These are phyloP conservation scores for Drusus annulatus DNA, from an alignment of 1,140 invertebrate species.

Conservation along the genomic window DNA sequence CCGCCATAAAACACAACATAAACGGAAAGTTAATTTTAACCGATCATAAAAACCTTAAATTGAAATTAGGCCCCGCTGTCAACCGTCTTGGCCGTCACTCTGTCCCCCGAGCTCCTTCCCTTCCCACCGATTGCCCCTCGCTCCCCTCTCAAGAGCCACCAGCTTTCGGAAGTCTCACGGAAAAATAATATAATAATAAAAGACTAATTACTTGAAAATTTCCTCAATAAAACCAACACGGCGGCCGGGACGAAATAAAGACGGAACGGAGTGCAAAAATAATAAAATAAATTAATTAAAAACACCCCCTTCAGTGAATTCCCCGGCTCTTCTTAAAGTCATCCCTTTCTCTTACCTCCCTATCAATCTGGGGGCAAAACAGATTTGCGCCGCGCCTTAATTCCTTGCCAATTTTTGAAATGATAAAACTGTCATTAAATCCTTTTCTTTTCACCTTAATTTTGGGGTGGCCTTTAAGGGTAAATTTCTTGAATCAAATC, in stretches of 20 bases:
- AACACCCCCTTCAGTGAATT: conserved; percentile 53
- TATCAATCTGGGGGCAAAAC: conserved; percentile 53
- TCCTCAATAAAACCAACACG: conserved; percentile 61
- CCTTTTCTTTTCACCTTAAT: conserved; percentile 60
- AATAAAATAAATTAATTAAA: conserved; percentile 61
- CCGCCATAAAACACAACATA: conserved; percentile 58
- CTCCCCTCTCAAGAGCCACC: conserved; percentile 10
- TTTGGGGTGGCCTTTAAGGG: conserved; percentile 34
- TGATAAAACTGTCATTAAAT: conserved; percentile 60
- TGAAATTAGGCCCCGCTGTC: conserved; percentile 51
- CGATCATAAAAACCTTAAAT: conserved; percentile 59
- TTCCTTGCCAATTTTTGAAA: conserved; percentile 59
- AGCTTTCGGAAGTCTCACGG: conserved; percentile 49
- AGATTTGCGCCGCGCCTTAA: conserved; percentile 55
- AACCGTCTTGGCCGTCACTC: conserved; percentile 43
- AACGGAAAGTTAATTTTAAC: conserved; percentile 59
- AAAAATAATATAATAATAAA: conserved; percentile 61
- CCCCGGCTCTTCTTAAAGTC: conserved; percentile 38
- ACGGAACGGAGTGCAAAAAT: conserved; percentile 60
- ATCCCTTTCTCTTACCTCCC: conserved; percentile 45
- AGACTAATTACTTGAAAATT: conserved; percentile 61
- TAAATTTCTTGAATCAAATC: not conserved
- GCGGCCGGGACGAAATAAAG: conserved; percentile 57
- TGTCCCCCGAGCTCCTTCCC: conserved; percentile 13
- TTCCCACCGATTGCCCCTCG: not conserved